Percentiles rank a stretch among this genome's conserved stretches.
Evolutionary conservation across 2,113 vertebrate genomes (phyloP).

Genomic region (Hymenochirus boettgeri): DNA sequence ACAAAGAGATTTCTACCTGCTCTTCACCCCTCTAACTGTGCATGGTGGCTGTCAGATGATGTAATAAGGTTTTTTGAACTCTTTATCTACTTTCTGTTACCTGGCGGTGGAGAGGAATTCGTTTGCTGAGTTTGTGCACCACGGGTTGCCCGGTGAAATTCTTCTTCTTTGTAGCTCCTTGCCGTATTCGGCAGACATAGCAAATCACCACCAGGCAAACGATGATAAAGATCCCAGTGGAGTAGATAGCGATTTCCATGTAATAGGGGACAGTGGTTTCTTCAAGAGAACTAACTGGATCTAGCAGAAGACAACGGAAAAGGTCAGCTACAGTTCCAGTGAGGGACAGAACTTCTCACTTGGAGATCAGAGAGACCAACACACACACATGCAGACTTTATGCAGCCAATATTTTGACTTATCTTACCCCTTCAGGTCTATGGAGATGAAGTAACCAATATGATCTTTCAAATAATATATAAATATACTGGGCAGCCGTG

Average conservation of each 20-base stretch:
- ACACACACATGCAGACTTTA: too few relatives aligned
- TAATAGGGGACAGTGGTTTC: slow-evolving; percentile 62
- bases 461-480: too few relatives aligned
- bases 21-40: background rate
- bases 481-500: too few relatives aligned
- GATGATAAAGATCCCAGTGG: slow-evolving; percentile 89
- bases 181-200: slow-evolving; percentile 81
- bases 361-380: too few relatives aligned
- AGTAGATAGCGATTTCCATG: slow-evolving; percentile 95
- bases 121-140: slow-evolving; percentile 90
- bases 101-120: slow-evolving; percentile 98
- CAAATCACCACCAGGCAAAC: slow-evolving; percentile 88
- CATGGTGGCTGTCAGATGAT: slow-evolving; percentile 19
- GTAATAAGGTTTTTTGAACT: slow-evolving; percentile 76
- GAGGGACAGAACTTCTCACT: too few relatives aligned
- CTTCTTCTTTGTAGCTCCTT: slow-evolving; percentile 87
- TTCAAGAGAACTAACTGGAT: background rate
- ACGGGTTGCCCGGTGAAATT: slow-evolving; percentile 88
- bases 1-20: too few relatives aligned
- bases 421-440: too few relatives aligned
- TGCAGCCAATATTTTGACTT: too few relatives aligned
- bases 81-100: slow-evolving; percentile 99
- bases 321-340: too few relatives aligned
- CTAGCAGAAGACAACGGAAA: slow-evolving; percentile 56
- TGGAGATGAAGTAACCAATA: too few relatives aligned